Evolutionary conservation across 30 jellyfish, hydroid and myxozoan species (phyloP).

Genomic region (Mastigias papua): DNA sequence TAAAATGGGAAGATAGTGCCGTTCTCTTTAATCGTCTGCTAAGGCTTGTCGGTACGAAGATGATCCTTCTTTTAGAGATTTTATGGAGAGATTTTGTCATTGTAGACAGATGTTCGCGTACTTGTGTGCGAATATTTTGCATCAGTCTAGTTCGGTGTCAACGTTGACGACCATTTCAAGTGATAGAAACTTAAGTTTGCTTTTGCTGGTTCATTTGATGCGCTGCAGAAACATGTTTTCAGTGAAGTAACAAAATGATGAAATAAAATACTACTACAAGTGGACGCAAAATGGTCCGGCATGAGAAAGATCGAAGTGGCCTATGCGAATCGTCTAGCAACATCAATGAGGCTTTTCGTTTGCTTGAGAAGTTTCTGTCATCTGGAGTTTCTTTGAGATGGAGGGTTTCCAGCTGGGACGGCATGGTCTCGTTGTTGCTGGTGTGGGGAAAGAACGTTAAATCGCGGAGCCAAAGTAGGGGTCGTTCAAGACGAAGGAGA

Average conservation of each 20-base stretch:
- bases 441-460: slow-evolving; percentile 44
- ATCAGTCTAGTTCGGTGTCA: too few relatives aligned
- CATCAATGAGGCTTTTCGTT: slow-evolving; percentile 25
- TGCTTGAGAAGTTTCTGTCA: slow-evolving; percentile 27
- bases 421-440: slow-evolving; percentile 45
- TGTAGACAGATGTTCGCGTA: background rate
- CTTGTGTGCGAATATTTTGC: background rate
- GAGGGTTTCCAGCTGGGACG: slow-evolving; percentile 61
- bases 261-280: background rate
- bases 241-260: background rate
- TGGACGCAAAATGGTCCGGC: background rate
- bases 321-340: slow-evolving; percentile 5
- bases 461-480: slow-evolving; percentile 5
- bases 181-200: too few relatives aligned
- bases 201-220: too few relatives aligned
- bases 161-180: too few relatives aligned
- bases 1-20: too few relatives aligned
- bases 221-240: too few relatives aligned
- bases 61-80: background rate
- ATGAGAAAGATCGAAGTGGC: slow-evolving; percentile 1
- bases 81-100: background rate
- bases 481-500: slow-evolving; percentile 5
- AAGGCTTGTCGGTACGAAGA: background rate
- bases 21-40: background rate
- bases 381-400: slow-evolving; percentile 43